A percentile compares a stretch with the other conserved stretches of the same genome.
Evolutionary conservation across 2,797 vertebrate genomes (phyloP).

Genomic region (Babyrousa celebensis): DNA sequence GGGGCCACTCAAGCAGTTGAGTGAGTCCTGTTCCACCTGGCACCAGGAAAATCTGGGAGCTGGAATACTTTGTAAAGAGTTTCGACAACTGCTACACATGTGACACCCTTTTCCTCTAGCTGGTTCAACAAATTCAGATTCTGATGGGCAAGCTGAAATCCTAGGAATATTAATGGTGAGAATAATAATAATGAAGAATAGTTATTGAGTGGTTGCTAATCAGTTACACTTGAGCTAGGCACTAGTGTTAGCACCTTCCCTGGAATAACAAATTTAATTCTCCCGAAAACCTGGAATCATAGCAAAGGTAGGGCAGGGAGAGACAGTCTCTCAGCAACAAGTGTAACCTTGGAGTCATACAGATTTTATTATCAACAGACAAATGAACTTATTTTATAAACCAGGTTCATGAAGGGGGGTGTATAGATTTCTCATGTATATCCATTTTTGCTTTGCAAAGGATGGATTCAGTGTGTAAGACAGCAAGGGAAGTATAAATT

Average conservation of each 20-base stretch:
- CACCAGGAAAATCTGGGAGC: not conserved
- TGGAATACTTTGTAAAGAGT: not conserved
- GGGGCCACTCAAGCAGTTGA: not conserved
- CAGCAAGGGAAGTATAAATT: not conserved
- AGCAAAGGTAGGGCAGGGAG: not conserved
- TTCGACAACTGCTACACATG: fast-evolving
- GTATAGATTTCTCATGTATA: not conserved
- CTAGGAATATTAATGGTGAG: not conserved
- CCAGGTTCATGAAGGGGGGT: not conserved
- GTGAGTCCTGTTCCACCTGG: not conserved
- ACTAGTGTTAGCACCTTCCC: not conserved
- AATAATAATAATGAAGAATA: not conserved
- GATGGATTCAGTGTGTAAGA: not conserved
- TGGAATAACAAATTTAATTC: not conserved
- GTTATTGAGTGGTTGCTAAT: not conserved
- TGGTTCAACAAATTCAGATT: not conserved
- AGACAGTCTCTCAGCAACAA: not conserved
- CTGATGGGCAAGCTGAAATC: not conserved
- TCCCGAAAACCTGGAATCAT: not conserved
- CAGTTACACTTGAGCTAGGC: not conserved
- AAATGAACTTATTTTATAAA: slow-evolving; percentile 56
- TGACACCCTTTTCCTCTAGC: not conserved
- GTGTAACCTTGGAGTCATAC: not conserved
- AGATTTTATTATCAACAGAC: slow-evolving; percentile 47
- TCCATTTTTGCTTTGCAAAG: not conserved